Percentiles rank a stretch among this genome's conserved stretches.
These are phyloP conservation scores for Fregata magnificens DNA, from an alignment of 2,113 vertebrate species.

Conservation along the genomic window DNA sequence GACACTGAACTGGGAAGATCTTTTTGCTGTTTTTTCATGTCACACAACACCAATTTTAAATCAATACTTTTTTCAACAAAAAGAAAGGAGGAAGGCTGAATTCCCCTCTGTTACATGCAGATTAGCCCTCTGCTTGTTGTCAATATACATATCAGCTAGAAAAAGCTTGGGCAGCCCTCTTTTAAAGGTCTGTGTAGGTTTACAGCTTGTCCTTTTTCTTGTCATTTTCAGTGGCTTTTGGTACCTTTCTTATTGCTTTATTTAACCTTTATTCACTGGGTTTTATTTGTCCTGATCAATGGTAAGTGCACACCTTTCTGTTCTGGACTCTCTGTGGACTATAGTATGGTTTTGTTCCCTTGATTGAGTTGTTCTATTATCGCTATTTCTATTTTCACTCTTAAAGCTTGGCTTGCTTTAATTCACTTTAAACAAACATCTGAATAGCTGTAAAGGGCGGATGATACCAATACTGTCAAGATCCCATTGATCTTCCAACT, in stretches of 20 bases:
- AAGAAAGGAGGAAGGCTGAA: background rate
- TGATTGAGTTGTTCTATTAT: conserved; percentile 13
- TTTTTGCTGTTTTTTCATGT: background rate
- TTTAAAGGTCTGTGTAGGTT: background rate
- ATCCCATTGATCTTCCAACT: background rate
- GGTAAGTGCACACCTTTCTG: background rate
- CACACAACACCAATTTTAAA: background rate
- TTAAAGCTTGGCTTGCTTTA: background rate
- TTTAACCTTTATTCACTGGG: conserved; percentile 9
- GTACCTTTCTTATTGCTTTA: background rate
- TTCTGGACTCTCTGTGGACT: background rate
- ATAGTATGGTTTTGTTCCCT: background rate
- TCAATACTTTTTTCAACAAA: background rate
- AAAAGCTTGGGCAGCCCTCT: background rate
- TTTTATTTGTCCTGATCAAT: conserved; percentile 8
- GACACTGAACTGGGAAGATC: background rate
- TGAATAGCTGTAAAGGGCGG: background rate
- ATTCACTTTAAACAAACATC: conserved; percentile 30
- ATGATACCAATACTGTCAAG: background rate
- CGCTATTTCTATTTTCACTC: background rate
- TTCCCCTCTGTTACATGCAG: background rate
- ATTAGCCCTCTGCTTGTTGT: background rate
- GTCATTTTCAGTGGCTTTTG: conserved; percentile 7
- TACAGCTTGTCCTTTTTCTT: background rate
- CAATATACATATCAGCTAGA: background rate